Percentiles rank a stretch among this genome's conserved stretches.
phyloP scores from a whole-genome alignment of 2,113 vertebrate genomes.

The Leucoraja erinaceus region DNA sequence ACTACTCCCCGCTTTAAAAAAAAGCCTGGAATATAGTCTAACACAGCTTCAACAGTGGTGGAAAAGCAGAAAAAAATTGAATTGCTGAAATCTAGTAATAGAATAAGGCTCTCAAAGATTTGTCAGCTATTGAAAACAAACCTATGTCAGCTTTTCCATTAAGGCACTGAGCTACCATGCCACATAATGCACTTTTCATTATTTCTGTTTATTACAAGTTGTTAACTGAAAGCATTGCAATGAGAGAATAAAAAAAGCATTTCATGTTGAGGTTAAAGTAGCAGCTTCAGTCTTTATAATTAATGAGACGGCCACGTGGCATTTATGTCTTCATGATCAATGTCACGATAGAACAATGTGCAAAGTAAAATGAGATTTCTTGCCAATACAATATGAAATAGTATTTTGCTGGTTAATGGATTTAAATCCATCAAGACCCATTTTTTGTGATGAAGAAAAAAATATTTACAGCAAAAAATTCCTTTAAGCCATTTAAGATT shows the following conservation, averaged over 20 bases:
- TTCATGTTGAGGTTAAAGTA: background rate
- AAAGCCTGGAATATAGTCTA: background rate
- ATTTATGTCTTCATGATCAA: background rate
- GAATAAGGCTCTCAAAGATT: background rate
- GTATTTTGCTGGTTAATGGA: background rate
- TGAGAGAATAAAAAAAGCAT: conserved; percentile 5
- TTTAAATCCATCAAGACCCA: background rate
- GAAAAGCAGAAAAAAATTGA: background rate
- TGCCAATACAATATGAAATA: background rate
- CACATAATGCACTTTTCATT: conserved; percentile 24
- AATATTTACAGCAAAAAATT: background rate
- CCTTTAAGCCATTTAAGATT: background rate
- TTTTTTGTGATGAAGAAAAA: background rate
- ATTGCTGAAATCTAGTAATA: background rate
- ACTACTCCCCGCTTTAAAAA: background rate
- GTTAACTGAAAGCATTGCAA: background rate
- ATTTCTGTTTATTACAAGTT: conserved; percentile 29
- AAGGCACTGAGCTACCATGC: conserved; percentile 1
- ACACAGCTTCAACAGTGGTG: background rate
- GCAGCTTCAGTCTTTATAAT: background rate
- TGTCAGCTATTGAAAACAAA: conserved; percentile 13
- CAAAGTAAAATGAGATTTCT: background rate
- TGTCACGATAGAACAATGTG: background rate
- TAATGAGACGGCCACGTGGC: background rate
- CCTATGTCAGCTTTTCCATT: background rate